phyloP scores from a whole-genome alignment of 2,888 invertebrate species.

The Synergus laeviventris region DNA sequence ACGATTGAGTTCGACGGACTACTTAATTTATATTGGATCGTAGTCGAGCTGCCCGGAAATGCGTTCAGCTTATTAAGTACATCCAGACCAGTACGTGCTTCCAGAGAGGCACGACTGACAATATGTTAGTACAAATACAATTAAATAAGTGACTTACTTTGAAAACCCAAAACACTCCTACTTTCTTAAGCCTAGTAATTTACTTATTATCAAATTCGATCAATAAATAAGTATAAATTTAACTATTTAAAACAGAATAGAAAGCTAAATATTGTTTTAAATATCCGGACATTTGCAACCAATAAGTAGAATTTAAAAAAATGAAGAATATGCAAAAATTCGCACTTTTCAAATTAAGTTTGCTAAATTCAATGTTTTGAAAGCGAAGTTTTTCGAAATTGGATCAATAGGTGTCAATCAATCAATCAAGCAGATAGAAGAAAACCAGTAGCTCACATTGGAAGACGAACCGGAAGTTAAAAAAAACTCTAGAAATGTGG shows the following conservation, averaged over 20 bases:
- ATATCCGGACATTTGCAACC: too few relatives aligned
- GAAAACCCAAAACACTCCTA: neutral
- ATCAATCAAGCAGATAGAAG: conserved; percentile 1
- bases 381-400: neutral
- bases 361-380: too few relatives aligned
- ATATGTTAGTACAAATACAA: conserved; percentile 1
- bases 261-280: too few relatives aligned
- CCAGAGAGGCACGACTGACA: conserved; percentile 52
- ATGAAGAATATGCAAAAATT: too few relatives aligned
- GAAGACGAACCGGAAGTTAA: neutral
- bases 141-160: conserved; percentile 24
- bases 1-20: conserved; percentile 32
- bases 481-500: neutral
- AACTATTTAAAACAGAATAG: too few relatives aligned
- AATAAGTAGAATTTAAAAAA: too few relatives aligned
- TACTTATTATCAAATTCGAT: neutral
- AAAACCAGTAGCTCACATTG: neutral
- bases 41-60: conserved; percentile 52
- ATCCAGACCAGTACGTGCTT: conserved; percentile 55
- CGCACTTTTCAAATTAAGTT: too few relatives aligned
- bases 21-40: conserved; percentile 41
- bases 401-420: conserved; percentile 1
- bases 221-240: too few relatives aligned
- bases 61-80: conserved; percentile 55
- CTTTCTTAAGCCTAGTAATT: neutral